phyloP scores from a whole-genome alignment of 35 echinoderm and acorn worm species.

The Apostichopus parvimensis region DNA sequence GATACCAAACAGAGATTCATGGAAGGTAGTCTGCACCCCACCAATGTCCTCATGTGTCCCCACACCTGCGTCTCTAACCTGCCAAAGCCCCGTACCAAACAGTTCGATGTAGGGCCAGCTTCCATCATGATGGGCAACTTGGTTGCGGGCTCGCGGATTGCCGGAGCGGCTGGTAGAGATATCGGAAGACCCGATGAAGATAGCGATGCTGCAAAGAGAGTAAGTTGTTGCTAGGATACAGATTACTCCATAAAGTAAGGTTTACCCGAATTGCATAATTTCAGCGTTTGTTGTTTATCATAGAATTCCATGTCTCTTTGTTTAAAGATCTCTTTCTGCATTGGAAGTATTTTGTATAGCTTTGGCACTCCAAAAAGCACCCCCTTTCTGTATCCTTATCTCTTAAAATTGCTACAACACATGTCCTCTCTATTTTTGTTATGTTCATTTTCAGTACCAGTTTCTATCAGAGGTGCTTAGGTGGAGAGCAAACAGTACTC shows the following conservation, averaged over 20 bases:
- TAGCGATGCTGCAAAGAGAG: slow-evolving; percentile 88
- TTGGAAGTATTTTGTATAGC: background rate
- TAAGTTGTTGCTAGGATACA: slow-evolving; percentile 23
- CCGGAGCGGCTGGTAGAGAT: slow-evolving; percentile 87
- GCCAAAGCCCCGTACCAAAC: slow-evolving; percentile 92
- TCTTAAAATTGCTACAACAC: no score
- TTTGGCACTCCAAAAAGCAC: no score
- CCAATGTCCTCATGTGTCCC: slow-evolving; percentile 99
- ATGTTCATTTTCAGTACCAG: slow-evolving; percentile 71
- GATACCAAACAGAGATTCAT: slow-evolving; percentile 94
- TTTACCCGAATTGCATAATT: background rate
- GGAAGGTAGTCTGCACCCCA: slow-evolving; percentile 87
- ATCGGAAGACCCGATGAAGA: slow-evolving; percentile 92
- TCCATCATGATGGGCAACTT: slow-evolving; percentile 99
- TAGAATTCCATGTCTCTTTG: background rate
- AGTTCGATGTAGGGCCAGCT: slow-evolving; percentile 88
- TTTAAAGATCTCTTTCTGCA: background rate
- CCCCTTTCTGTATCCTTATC: no score
- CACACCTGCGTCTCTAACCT: slow-evolving; percentile 99
- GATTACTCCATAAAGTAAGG: background rate
- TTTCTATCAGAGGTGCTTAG: slow-evolving; percentile 93
- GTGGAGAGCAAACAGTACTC: slow-evolving; percentile 95
- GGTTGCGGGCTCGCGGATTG: slow-evolving; percentile 87
- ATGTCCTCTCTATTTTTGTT: background rate
- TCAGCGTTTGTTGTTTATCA: background rate